phyloP scores from a whole-genome alignment of 2,797 vertebrate genomes.

The Oryzias sinensis region DNA sequence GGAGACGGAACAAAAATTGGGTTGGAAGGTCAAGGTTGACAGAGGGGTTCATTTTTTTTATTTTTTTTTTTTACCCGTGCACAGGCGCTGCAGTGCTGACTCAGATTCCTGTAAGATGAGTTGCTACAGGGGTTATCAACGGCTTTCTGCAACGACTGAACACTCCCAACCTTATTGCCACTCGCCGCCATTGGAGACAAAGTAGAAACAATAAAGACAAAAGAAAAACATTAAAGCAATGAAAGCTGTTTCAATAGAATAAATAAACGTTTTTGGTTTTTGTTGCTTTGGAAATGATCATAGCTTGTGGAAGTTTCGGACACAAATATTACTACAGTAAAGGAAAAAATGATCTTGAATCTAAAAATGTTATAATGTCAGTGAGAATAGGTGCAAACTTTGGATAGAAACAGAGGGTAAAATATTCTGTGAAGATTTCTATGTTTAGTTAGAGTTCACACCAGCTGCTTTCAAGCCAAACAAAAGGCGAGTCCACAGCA shows the following conservation, averaged over 20 bases:
- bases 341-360: too few relatives aligned
- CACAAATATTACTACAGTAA: too few relatives aligned
- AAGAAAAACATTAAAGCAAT: too few relatives aligned
- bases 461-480: constrained; percentile 13
- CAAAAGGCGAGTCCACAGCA: constrained; percentile 23
- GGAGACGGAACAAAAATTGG: constrained; percentile 36
- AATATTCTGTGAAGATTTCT: too few relatives aligned
- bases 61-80: constrained; percentile 70
- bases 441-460: too few relatives aligned
- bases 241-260: too few relatives aligned
- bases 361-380: too few relatives aligned
- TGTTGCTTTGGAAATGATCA: too few relatives aligned
- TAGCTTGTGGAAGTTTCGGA: too few relatives aligned
- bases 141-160: constrained; percentile 74
- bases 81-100: constrained; percentile 73
- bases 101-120: constrained; percentile 71
- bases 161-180: constrained; percentile 71
- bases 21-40: constrained; percentile 58
- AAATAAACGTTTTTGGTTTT: too few relatives aligned
- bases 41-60: constrained; percentile 24
- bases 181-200: constrained; percentile 70
- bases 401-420: too few relatives aligned
- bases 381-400: too few relatives aligned
- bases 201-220: constrained; percentile 41
- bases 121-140: constrained; percentile 62